Conservation (phyloP, 1,140 invertebrate species). For the Hestina assimilis region DNA sequence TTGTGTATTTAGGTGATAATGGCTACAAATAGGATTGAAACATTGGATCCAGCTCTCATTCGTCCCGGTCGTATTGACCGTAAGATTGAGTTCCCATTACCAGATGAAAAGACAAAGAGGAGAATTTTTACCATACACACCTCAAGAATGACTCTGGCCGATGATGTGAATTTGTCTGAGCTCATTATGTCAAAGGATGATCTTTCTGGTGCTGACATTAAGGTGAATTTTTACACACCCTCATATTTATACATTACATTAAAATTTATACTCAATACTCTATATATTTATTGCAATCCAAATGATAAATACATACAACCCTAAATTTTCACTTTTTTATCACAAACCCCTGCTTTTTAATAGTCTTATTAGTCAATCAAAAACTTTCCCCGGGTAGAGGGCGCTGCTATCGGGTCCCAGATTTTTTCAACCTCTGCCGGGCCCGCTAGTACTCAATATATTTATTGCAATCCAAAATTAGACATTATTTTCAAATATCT, state of each 20-base stretch:
- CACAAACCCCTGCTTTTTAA: too few relatives aligned
- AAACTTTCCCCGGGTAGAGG: too few relatives aligned
- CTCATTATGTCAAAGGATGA: slow-evolving; percentile 99
- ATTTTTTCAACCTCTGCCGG: too few relatives aligned
- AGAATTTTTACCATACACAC: slow-evolving; percentile 99
- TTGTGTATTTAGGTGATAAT: slow-evolving; percentile 93
- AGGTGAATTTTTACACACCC: slow-evolving; percentile 72
- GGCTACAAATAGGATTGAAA: slow-evolving; percentile 99
- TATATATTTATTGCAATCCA: too few relatives aligned
- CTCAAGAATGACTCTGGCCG: slow-evolving; percentile 97
- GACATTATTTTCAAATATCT: background rate
- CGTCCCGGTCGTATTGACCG: slow-evolving; percentile 99
- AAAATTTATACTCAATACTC: too few relatives aligned
- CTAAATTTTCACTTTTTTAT: too few relatives aligned
- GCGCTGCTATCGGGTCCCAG: too few relatives aligned
- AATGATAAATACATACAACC: too few relatives aligned
- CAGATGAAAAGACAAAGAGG: slow-evolving; percentile 99
- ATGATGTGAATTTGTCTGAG: slow-evolving; percentile 98
- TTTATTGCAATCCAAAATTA: background rate
- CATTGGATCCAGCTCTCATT: slow-evolving; percentile 98
- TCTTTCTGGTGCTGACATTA: slow-evolving; percentile 97
- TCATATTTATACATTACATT: too few relatives aligned
- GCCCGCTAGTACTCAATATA: too few relatives aligned
- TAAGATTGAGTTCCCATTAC: slow-evolving; percentile 99
- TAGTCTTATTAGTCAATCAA: too few relatives aligned